Evolutionary conservation across 2,113 vertebrate species (phyloP).

Genomic region (Chloebia gouldiae): DNA sequence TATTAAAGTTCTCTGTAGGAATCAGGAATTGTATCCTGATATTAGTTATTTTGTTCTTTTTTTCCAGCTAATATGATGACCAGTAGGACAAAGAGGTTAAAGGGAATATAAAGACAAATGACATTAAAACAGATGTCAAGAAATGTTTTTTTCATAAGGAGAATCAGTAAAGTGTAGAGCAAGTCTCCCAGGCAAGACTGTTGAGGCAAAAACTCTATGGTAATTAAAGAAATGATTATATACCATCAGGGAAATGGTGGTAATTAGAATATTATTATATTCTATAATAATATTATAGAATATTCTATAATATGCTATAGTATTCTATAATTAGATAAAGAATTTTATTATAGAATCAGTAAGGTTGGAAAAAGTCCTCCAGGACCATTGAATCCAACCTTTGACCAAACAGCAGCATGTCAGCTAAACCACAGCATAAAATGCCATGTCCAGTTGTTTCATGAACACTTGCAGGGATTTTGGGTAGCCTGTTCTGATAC

Average conservation of each 20-base stretch:
- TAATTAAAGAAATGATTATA: not conserved
- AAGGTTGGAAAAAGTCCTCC: not conserved
- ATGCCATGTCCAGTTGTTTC: not conserved
- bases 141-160: not conserved
- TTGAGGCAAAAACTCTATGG: constrained; percentile 12
- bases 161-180: not conserved
- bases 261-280: no score
- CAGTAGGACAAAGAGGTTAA: not conserved
- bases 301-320: no score
- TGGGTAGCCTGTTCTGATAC: not conserved
- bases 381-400: not conserved
- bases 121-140: constrained; percentile 8
- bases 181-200: not conserved
- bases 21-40: not conserved
- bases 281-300: no score
- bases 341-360: not conserved
- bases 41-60: not conserved
- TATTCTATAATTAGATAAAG: not conserved
- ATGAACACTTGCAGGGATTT: not conserved
- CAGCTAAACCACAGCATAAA: not conserved
- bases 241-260: not conserved
- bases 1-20: not conserved
- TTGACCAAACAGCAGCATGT: not conserved
- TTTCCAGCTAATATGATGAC: not conserved
- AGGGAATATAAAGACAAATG: not conserved